A percentile compares a stretch with the other conserved stretches of the same genome.
phyloP scores from a whole-genome alignment of 2,113 vertebrate species.

The Vanacampus margaritifer region DNA sequence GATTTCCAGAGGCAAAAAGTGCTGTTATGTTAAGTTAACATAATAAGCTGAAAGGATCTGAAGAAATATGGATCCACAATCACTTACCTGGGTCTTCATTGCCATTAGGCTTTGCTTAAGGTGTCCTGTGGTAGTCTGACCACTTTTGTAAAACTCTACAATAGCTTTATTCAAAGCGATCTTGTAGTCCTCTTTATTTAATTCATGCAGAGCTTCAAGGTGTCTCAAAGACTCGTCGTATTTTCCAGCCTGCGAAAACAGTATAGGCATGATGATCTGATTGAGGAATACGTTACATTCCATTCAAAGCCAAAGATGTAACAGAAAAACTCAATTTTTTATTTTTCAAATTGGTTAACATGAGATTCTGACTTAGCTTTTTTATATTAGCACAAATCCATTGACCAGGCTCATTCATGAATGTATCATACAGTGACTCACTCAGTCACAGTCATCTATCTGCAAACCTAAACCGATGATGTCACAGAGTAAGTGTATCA shows the following conservation, averaged over 20 bases:
- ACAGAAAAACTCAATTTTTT: no score
- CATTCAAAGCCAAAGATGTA: no score
- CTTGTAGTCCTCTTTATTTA: conserved; percentile 98
- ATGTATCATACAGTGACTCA: no score
- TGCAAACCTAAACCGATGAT: no score
- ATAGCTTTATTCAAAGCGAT: conserved; percentile 91
- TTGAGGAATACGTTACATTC: no score
- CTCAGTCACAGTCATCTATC: no score
- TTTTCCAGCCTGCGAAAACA: conserved; percentile 78
- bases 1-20: background rate
- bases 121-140: conserved; percentile 86
- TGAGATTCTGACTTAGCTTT: no score
- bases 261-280: no score
- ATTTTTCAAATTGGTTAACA: no score
- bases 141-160: conserved; percentile 91
- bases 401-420: no score
- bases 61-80: background rate
- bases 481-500: no score
- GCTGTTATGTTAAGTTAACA: background rate
- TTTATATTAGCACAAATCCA: no score
- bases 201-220: conserved; percentile 85
- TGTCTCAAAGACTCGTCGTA: conserved; percentile 88
- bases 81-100: conserved; percentile 89
- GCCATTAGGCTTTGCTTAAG: conserved; percentile 87
- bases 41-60: background rate